Evolutionary conservation across 2,113 vertebrate genomes (phyloP), one percentile per base, ranked within the genome.

Genomic region (Colossoma macropomum): DNA sequence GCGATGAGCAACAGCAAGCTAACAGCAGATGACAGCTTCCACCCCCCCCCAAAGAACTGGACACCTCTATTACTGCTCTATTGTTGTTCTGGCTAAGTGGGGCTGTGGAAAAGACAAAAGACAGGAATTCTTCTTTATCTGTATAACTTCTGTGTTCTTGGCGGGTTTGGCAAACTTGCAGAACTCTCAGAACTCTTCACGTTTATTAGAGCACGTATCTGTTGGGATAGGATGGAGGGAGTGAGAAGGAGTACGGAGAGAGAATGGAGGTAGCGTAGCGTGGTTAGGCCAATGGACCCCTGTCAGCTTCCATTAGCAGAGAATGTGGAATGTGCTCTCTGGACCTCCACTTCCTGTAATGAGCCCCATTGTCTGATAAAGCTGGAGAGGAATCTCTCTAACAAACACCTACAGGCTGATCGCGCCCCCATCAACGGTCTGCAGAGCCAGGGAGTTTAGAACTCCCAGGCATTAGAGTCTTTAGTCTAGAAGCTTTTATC

Each of bases 21-120:
- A 92, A 93, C 86, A 84, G 80, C 84, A 87, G 68, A 84, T 87
- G 91, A 93, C 91, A 92, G 89, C 85, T 88, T 79, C 25, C 25
- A 62, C n/a, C 73, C 60, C 25, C 59, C 79, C 41, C 41, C 6
- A 45, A 4, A 11, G 19, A 83, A 89, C 75, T 66, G 74, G 73
- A 85, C 54, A 54, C 66, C 38, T 80, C 88, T 65, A 87, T 91
- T 89, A 89, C 90, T 32, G 77, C 82, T 80, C 75, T 34, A 76
- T 86, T 89, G 88, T 86, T 87, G 86, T 81, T 50, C 15, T 63
- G 79, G 71, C 76, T 71, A 79, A 82, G 59, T 23, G 59, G n/a
- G 41, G 74, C 23, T 10, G 34, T 45, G 38, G 19, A 56, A 5
- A 32, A 59, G 11, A 62, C 59, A 45, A 65, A n/a, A 87, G 78